Conservation (phyloP, 2,797 vertebrate species). For the Myotis planiceps region DNA sequence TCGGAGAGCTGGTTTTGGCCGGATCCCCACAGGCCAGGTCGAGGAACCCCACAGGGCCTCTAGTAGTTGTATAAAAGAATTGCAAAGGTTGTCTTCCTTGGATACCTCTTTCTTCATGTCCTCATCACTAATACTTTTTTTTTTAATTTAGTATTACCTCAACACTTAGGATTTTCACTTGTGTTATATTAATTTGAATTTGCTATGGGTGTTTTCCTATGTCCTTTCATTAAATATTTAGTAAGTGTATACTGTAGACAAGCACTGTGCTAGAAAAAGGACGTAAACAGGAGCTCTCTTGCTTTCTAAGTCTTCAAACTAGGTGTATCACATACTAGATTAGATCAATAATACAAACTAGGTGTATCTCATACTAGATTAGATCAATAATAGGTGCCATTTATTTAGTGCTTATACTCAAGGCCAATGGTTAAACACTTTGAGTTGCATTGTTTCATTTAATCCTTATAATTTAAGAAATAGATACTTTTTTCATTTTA, state of each 20-base stretch:
- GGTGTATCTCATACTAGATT: neutral
- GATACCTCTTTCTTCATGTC: conserved; percentile 3
- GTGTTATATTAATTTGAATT: conserved; percentile 37
- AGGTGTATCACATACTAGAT: neutral
- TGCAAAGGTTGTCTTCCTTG: neutral
- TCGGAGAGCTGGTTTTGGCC: too few species aligned
- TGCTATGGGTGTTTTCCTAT: neutral
- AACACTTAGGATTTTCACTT: conserved; percentile 24
- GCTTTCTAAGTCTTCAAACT: conserved; percentile 3
- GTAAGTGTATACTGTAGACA: neutral
- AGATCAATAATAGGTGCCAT: neutral
- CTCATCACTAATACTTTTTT: neutral
- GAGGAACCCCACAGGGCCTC: too few species aligned
- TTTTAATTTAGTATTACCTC: neutral
- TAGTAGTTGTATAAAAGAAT: neutral
- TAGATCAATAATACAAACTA: neutral
- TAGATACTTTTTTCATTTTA: neutral
- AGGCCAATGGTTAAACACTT: neutral
- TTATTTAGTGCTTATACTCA: conserved; percentile 21
- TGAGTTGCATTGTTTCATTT: conserved; percentile 12
- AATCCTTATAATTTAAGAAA: neutral
- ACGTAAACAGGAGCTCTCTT: neutral
- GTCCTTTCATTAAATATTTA: neutral
- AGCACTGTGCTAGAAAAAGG: neutral
- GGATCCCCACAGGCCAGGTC: too few species aligned